A percentile compares a stretch with the other conserved stretches of the same genome.
phyloP scores from a whole-genome alignment of 2,797 vertebrate species.

The Bradypus variegatus region DNA sequence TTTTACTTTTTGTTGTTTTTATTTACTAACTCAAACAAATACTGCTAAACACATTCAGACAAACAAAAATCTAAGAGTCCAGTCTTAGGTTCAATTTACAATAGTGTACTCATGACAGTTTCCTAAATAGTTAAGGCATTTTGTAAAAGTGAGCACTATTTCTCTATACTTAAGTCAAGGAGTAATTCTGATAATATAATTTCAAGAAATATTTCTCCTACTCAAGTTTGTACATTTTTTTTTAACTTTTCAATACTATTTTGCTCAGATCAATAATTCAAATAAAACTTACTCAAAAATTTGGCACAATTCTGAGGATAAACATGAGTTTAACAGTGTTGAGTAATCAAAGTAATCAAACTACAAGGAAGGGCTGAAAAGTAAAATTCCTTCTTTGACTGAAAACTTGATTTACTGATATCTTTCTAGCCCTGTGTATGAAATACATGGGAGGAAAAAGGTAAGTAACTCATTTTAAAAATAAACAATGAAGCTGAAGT shows the following conservation, averaged over 20 bases:
- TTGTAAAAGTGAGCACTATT: background rate
- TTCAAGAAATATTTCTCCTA: constrained; percentile 22
- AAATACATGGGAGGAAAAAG: constrained; percentile 6
- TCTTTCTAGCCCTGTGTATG: background rate
- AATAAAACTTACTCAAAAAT: constrained; percentile 19
- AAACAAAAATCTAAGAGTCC: background rate
- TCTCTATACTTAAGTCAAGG: background rate
- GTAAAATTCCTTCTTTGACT: background rate
- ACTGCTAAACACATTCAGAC: background rate
- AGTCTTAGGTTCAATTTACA: constrained; percentile 2
- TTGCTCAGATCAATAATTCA: constrained; percentile 36
- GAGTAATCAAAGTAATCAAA: constrained; percentile 4
- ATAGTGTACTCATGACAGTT: background rate
- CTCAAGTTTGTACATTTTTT: background rate
- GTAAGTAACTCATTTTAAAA: constrained; percentile 3
- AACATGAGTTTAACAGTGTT: constrained; percentile 11
- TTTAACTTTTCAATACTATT: background rate
- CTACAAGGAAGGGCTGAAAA: background rate
- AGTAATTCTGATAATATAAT: background rate
- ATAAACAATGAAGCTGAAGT: constrained; percentile 6
- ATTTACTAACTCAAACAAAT: constrained; percentile 12
- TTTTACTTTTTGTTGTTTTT: background rate
- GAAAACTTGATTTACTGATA: constrained; percentile 8
- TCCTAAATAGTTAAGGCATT: constrained; percentile 18
- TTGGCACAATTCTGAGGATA: background rate